Conservation (phyloP, 1,140 invertebrate species). For the Drosophila equinoxialis region DNA sequence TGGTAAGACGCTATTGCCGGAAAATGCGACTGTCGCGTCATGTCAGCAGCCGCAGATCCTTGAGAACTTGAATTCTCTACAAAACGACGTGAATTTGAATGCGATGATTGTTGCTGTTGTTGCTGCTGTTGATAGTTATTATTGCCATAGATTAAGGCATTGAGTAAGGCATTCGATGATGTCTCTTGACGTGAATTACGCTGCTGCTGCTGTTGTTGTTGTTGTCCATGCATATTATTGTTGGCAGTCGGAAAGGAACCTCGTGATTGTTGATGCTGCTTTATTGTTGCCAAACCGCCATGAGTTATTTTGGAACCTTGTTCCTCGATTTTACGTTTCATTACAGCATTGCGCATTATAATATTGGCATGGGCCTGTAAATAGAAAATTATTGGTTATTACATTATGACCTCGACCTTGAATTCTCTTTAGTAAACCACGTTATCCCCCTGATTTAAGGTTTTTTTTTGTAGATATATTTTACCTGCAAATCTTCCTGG, state of each 20-base stretch:
- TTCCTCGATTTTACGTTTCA: conserved; percentile 79
- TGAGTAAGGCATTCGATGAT: conserved; percentile 58
- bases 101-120: conserved; percentile 28
- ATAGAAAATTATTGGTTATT: conserved; percentile 51
- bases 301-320: conserved; percentile 62
- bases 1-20: conserved; percentile 24
- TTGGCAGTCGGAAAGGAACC: not conserved
- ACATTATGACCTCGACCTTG: no score
- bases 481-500: conserved; percentile 69
- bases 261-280: conserved; percentile 14
- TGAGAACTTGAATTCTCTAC: conserved; percentile 48
- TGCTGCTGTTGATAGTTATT: conserved; percentile 26
- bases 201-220: conserved; percentile 34
- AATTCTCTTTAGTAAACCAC: no score
- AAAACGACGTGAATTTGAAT: conserved; percentile 31
- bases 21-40: conserved; percentile 38
- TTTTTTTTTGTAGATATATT: not conserved
- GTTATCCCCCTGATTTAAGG: no score
- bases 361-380: conserved; percentile 74
- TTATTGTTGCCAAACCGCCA: conserved; percentile 13
- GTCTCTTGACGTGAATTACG: conserved; percentile 44
- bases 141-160: conserved; percentile 61
- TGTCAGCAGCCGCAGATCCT: conserved; percentile 25
- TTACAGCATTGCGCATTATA: conserved; percentile 79
- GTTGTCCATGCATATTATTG: conserved; percentile 2